A percentile compares a stretch with the other conserved stretches of the same genome.
Evolutionary conservation across 2,888 invertebrate species (phyloP).

Genomic region (Sinelater perroti): DNA sequence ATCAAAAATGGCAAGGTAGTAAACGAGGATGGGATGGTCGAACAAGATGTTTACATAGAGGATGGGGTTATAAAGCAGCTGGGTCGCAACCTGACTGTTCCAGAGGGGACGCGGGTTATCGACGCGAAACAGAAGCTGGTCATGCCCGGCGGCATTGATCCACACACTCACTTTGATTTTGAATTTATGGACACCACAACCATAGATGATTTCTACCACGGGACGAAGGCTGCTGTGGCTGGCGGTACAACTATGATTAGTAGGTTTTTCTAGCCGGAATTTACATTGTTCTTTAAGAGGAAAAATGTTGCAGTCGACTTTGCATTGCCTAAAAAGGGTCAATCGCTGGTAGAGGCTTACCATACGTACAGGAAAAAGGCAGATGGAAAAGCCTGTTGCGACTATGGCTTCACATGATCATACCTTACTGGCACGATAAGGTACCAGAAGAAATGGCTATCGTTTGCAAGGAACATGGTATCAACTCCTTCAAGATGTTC

Average conservation of each 20-base stretch:
- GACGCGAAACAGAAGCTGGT: conserved; percentile 93
- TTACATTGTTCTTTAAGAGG: too few relatives aligned
- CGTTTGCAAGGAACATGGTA: conserved; percentile 81
- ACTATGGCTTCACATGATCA: conserved; percentile 94
- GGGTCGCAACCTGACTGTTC: conserved; percentile 87
- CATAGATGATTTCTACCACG: conserved; percentile 96
- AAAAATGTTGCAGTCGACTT: conserved; percentile 78
- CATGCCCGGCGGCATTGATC: conserved; percentile 96
- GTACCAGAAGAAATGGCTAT: conserved; percentile 89
- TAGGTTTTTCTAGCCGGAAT: conserved; percentile 61
- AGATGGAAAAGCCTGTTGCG: conserved; percentile 97
- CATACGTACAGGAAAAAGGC: conserved; percentile 90
- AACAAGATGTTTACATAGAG: conserved; percentile 95
- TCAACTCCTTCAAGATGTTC: conserved; percentile 98
- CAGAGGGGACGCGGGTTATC: conserved; percentile 91
- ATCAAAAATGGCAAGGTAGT: conserved; percentile 96
- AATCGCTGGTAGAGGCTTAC: conserved; percentile 90
- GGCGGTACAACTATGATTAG: conserved; percentile 98
- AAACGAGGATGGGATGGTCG: conserved; percentile 89
- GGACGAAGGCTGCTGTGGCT: conserved; percentile 95
- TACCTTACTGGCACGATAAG: conserved; percentile 86
- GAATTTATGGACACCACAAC: conserved; percentile 91
- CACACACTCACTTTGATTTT: conserved; percentile 96
- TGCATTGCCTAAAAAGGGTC: conserved; percentile 82
- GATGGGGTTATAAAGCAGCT: conserved; percentile 96